Evolutionary conservation across 1,140 invertebrate genomes (phyloP), one percentile per base, ranked within the genome.

Genomic region (Hormaphis cornu): DNA sequence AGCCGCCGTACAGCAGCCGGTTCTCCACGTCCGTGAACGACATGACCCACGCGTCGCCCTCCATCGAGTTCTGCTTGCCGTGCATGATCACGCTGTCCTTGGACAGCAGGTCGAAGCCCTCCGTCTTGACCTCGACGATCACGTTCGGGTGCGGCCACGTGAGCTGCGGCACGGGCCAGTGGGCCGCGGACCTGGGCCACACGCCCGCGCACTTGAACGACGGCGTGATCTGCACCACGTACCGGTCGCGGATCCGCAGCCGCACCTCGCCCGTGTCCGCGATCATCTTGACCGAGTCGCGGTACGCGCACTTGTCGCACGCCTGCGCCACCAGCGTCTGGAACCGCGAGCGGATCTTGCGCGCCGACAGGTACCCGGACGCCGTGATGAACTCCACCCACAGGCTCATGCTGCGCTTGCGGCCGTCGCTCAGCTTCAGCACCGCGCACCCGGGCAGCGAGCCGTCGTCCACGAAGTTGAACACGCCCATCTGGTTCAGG

Each of bases 361-460:
- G 79, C 4, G 93, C 93, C 0, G 91, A 94, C 12, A 97, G 79
- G 77, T 97, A 97, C 10, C 93, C 93, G 1, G 89, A 92, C 2
- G 93, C 93, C 0, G 93, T 97, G 73, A 97, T 96, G 81, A 97
- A 97, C 79, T 97, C 93, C 14, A 97, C 93, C 93, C 93, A 97
- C 2, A 97, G 82, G 1, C 92, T 95, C 94, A 97, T 97, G 71
- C 90, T 94, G 46, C 94, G 82, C 78, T 97, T 97, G 70, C 93
- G 82, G 48, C 94, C 93, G 81, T 96, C 93, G 81, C 88, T 91
- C 16, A 96, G 81, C 78, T 96, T 96, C 22, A 97, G 79, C 12
- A 95, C 93, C 9, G 93, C 93, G 79, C 93, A 96, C 10, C 94
- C 94, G 0, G 92, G 93, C 46, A 95, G 82, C 1, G 89, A 90